These are phyloP conservation scores for Bubo blakistoni DNA, from an alignment of 2,113 vertebrate genomes.

Conservation along the genomic window DNA sequence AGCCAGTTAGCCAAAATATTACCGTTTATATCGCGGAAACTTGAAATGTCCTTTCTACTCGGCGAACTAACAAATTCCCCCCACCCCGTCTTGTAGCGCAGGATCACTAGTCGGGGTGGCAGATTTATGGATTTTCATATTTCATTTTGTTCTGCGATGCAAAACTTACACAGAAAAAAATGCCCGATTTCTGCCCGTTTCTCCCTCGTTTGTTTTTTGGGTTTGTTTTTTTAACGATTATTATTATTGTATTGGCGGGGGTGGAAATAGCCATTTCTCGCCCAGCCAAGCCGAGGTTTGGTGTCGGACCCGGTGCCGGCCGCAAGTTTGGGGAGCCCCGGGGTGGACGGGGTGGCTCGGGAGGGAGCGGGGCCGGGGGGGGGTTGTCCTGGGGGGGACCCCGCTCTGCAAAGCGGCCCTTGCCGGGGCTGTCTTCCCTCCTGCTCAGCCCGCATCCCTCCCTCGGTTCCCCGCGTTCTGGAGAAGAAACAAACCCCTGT, in stretches of 20 bases:
- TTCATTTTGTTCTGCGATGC: background rate
- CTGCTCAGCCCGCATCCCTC: background rate
- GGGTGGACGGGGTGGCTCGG: background rate
- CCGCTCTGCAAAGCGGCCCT: background rate
- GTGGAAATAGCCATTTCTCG: background rate
- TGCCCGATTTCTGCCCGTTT: background rate
- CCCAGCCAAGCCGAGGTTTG: background rate
- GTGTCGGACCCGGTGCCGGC: background rate
- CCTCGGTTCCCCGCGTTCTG: background rate
- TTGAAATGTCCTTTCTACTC: background rate
- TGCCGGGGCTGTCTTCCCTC: background rate
- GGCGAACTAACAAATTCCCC: background rate
- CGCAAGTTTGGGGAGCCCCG: background rate
- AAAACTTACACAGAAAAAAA: background rate
- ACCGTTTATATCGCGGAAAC: background rate
- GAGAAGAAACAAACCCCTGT: background rate
- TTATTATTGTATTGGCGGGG: background rate
- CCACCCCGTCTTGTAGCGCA: background rate
- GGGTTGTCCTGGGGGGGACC: rapidly evolving
- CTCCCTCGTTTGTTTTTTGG: background rate
- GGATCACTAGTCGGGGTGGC: background rate
- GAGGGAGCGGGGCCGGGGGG: background rate
- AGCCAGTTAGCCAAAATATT: background rate
- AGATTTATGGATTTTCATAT: background rate
- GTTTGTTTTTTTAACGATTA: no score